Percentiles rank a stretch among this genome's conserved stretches.
phyloP scores from a whole-genome alignment of 2,113 vertebrate genomes.

The Odocoileus hemionus region DNA sequence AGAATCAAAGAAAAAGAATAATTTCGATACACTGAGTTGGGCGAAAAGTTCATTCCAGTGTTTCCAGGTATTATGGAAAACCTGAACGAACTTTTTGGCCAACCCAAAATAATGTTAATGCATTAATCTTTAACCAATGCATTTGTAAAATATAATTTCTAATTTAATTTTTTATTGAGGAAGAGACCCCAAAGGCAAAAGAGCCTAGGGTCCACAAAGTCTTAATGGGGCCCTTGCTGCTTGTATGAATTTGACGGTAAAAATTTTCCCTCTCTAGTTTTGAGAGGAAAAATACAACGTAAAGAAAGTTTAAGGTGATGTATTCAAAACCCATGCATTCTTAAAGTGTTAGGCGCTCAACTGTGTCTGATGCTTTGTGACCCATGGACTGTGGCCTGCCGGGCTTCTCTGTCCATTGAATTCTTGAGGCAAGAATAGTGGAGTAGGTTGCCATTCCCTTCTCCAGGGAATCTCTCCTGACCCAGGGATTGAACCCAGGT shows the following conservation, averaged over 20 bases:
- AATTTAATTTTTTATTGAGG: neutral
- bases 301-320: neutral
- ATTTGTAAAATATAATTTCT: neutral
- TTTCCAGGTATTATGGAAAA: neutral
- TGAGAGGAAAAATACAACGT: neutral
- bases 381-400: neutral
- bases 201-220: neutral
- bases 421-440: neutral
- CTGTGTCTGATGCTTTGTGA: neutral
- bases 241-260: neutral
- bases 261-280: neutral
- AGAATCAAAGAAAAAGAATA: neutral
- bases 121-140: neutral
- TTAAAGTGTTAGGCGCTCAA: neutral
- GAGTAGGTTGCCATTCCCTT: neutral
- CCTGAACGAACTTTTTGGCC: neutral
- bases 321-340: neutral
- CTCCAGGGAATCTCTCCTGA: neutral
- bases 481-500: neutral
- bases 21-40: neutral
- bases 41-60: neutral
- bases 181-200: neutral
- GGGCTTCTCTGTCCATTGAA: neutral
- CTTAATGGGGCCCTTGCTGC: neutral
- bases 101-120: neutral